These are phyloP conservation scores for Melanargia galathea DNA, from an alignment of 2,888 invertebrate genomes.

Conservation along the genomic window DNA sequence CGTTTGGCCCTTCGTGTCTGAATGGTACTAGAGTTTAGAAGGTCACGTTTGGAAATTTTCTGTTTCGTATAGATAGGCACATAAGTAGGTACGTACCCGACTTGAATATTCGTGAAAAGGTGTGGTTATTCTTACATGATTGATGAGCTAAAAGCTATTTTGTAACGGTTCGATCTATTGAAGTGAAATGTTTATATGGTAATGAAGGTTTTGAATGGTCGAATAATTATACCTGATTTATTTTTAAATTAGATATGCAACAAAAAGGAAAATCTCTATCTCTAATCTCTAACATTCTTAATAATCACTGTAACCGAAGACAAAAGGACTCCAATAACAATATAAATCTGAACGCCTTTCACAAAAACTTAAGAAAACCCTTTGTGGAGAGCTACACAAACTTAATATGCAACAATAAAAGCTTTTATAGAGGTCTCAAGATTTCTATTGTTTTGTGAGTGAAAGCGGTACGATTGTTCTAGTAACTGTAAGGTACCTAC, in stretches of 20 bases:
- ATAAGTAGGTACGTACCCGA: background rate
- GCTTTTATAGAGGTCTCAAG: conserved; percentile 12
- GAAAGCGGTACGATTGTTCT: conserved; percentile 1
- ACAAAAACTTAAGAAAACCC: conserved; percentile 1
- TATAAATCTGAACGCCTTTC: conserved; percentile 6
- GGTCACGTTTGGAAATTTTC: conserved; percentile 32
- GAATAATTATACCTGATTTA: background rate
- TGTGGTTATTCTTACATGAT: conserved; percentile 23
- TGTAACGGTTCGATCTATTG: conserved; percentile 17
- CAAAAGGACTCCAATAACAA: conserved; percentile 4
- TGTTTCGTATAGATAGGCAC: too few relatives aligned
- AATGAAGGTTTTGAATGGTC: conserved; percentile 6
- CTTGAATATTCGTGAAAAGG: conserved; percentile 20
- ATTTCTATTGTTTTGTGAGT: conserved; percentile 9
- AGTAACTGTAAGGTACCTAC: too few relatives aligned
- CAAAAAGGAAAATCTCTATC: too few relatives aligned
- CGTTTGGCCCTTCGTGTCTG: conserved; percentile 32
- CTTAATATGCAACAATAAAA: conserved; percentile 18
- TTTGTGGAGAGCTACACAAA: conserved; percentile 14
- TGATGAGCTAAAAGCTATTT: conserved; percentile 17
- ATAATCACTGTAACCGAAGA: background rate
- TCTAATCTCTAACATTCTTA: background rate
- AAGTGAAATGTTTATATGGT: conserved; percentile 17
- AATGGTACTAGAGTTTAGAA: conserved; percentile 32
- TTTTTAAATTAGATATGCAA: background rate